These are phyloP conservation scores for Myotis pilosus DNA, from an alignment of 2,797 vertebrate genomes.

Conservation along the genomic window DNA sequence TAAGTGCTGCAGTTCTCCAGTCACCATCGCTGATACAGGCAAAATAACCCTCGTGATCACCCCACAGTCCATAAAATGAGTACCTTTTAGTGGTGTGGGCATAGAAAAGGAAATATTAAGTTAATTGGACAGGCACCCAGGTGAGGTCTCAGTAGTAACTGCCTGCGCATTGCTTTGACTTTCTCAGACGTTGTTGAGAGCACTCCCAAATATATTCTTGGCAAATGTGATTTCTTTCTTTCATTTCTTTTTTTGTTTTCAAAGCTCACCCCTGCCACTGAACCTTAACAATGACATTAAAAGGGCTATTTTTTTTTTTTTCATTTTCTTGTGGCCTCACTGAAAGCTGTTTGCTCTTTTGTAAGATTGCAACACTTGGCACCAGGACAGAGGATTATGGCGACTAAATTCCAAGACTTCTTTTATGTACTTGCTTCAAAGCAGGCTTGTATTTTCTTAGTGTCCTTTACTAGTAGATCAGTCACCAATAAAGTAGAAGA, in stretches of 20 bases:
- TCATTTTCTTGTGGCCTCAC: neutral
- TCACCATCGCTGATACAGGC: neutral
- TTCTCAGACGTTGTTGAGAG: neutral
- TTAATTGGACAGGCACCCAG: conserved; percentile 14
- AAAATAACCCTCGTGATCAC: conserved; percentile 53
- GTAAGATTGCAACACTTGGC: neutral
- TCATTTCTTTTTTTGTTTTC: neutral
- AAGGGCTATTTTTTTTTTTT: neutral
- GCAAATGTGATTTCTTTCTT: neutral
- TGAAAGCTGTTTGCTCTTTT: neutral
- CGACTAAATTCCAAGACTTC: neutral
- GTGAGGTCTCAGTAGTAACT: neutral
- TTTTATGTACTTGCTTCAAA: conserved; percentile 55
- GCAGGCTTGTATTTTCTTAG: conserved; percentile 33
- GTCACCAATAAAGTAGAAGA: conserved; percentile 28
- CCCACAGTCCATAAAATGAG: neutral
- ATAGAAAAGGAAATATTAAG: conserved; percentile 40
- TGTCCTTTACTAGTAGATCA: conserved; percentile 24
- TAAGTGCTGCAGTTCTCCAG: neutral
- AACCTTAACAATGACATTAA: conserved; percentile 29
- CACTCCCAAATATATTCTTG: neutral
- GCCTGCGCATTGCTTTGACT: neutral
- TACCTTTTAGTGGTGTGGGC: neutral
- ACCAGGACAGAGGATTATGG: neutral
- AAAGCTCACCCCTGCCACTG: conserved; percentile 8